Percentiles rank a stretch among this genome's conserved stretches.
These are phyloP conservation scores for Leucania comma DNA, from an alignment of 2,888 invertebrate species.

Conservation along the genomic window DNA sequence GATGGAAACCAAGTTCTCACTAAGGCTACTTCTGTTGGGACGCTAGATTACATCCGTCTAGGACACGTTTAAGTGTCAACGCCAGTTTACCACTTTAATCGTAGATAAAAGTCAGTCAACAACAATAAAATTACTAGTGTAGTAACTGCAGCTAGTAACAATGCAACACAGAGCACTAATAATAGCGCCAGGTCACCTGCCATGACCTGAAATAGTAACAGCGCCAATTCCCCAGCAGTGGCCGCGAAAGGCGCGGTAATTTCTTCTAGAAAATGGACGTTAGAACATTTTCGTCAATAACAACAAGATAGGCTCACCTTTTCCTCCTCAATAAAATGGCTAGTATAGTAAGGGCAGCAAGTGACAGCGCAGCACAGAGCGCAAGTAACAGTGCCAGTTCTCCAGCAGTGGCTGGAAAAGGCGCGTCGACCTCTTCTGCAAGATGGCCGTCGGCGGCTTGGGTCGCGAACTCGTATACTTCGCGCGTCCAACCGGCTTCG, in stretches of 20 bases:
- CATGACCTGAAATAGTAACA: slow-evolving; percentile 86
- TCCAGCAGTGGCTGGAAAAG: slow-evolving; percentile 86
- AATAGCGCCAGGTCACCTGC: slow-evolving; percentile 86
- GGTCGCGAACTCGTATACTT: slow-evolving; percentile 91
- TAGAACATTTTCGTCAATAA: slow-evolving; percentile 90
- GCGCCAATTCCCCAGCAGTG: slow-evolving; percentile 84
- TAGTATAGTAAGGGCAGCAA: slow-evolving; percentile 90
- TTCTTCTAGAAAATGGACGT: slow-evolving; percentile 86
- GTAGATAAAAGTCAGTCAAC: background rate
- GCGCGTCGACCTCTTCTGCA: slow-evolving; percentile 87
- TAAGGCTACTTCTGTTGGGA: no score
- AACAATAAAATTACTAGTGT: background rate
- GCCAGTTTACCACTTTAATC: no score
- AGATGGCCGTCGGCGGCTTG: slow-evolving; percentile 88
- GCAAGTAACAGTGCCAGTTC: slow-evolving; percentile 87
- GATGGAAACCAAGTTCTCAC: no score
- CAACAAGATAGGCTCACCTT: slow-evolving; percentile 74
- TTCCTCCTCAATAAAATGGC: slow-evolving; percentile 90
- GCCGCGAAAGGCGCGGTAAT: slow-evolving; percentile 87
- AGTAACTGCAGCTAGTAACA: no score
- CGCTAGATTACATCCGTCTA: no score
- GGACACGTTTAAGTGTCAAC: no score
- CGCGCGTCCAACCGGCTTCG: slow-evolving; percentile 91
- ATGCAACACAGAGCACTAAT: slow-evolving; percentile 83
- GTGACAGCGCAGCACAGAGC: slow-evolving; percentile 90